Evolutionary conservation across 2,113 vertebrate genomes (phyloP).

Genomic region (Elgaria multicarinata): DNA sequence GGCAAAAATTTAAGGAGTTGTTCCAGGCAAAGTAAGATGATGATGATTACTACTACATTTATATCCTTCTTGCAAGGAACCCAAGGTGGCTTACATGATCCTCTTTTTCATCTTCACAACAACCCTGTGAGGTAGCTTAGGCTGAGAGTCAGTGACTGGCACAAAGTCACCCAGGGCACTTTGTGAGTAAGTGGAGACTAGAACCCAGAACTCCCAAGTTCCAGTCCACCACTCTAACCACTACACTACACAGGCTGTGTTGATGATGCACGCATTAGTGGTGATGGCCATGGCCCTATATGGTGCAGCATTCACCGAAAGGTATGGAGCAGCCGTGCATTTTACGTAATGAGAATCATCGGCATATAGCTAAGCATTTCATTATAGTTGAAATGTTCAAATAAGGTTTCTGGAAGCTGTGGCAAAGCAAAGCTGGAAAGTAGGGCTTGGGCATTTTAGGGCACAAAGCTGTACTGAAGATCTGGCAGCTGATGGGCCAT

Average conservation of each 20-base stretch:
- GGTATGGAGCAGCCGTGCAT: too few relatives aligned
- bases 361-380: not conserved
- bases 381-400: not conserved
- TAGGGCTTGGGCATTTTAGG: not conserved
- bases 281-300: not conserved
- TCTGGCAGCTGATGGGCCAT: not conserved
- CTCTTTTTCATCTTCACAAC: too few relatives aligned
- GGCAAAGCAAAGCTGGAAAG: not conserved
- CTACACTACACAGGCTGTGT: too few relatives aligned
- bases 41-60: too few relatives aligned
- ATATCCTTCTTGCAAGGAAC: too few relatives aligned
- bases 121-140: too few relatives aligned
- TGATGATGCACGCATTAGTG: not conserved
- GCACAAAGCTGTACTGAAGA: not conserved
- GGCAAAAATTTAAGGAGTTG: not conserved
- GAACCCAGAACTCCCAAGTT: too few relatives aligned
- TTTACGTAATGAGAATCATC: not conserved
- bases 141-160: too few relatives aligned
- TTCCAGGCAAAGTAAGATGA: not conserved
- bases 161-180: too few relatives aligned
- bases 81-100: too few relatives aligned
- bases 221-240: too few relatives aligned
- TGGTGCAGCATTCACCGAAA: not conserved
- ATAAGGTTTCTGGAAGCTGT: not conserved
- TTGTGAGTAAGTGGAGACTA: too few relatives aligned